Evolutionary conservation across 1,140 invertebrate species (phyloP).

Genomic region (Drosophila nigromelanica): DNA sequence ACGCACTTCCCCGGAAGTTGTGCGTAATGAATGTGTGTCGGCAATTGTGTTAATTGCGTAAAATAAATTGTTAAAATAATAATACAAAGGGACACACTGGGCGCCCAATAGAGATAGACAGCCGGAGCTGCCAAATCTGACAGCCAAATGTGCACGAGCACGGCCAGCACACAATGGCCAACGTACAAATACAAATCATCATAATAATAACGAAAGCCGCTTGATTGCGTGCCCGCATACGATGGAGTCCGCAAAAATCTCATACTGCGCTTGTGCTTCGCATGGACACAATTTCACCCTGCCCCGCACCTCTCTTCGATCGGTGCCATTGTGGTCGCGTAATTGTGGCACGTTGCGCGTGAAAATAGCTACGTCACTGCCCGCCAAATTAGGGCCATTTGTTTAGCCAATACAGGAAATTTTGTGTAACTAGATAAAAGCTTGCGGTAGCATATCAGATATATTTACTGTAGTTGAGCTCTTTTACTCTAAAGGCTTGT

Average conservation of each 20-base stretch:
- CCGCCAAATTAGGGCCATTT: slow-evolving; percentile 34
- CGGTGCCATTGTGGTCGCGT: slow-evolving; percentile 10
- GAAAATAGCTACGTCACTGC: slow-evolving; percentile 29
- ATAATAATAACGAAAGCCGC: slow-evolving; percentile 36
- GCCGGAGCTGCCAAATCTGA: slow-evolving; percentile 38
- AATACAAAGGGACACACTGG: slow-evolving; percentile 41
- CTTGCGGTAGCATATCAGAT: neutral
- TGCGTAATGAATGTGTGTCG: slow-evolving; percentile 78
- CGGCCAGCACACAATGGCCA: slow-evolving; percentile 21
- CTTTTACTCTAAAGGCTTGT: no score
- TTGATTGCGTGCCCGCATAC: slow-evolving; percentile 19
- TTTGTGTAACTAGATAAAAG: slow-evolving; percentile 11
- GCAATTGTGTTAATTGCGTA: slow-evolving; percentile 81
- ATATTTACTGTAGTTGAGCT: neutral
- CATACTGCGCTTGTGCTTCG: slow-evolving; percentile 16
- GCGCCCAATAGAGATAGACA: slow-evolving; percentile 3
- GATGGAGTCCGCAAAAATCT: slow-evolving; percentile 1
- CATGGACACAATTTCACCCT: neutral
- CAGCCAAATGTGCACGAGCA: slow-evolving; percentile 19
- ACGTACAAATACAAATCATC: slow-evolving; percentile 43
- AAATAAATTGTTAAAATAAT: slow-evolving; percentile 83
- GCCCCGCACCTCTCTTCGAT: neutral
- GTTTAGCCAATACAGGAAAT: slow-evolving; percentile 28
- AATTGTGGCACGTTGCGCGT: slow-evolving; percentile 45
- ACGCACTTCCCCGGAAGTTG: slow-evolving; percentile 68